Evolutionary conservation across 2,797 vertebrate species (phyloP).

Genomic region (Hipposideros larvatus): DNA sequence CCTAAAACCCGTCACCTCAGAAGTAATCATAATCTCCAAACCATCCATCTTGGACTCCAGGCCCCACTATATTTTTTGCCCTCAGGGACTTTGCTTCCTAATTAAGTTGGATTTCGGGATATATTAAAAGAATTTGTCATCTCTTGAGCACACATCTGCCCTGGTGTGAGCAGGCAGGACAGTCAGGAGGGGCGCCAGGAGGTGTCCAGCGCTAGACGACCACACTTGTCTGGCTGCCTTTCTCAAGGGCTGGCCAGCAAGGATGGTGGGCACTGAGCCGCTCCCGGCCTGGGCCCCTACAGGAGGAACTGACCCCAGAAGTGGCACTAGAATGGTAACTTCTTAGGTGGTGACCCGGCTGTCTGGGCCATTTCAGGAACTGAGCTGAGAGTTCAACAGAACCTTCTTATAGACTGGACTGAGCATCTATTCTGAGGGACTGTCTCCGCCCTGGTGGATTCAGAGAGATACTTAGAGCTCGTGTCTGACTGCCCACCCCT

Average conservation of each 20-base stretch:
- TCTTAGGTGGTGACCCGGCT: background rate
- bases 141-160: background rate
- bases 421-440: background rate
- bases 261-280: background rate
- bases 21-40: background rate
- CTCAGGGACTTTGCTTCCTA: conserved; percentile 29
- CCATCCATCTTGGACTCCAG: conserved; percentile 5
- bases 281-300: background rate
- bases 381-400: background rate
- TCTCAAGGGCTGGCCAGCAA: background rate
- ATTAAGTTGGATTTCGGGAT: conserved; percentile 57
- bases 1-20: background rate
- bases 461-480: background rate
- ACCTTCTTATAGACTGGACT: accelerated
- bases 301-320: background rate
- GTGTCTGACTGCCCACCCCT: accelerated
- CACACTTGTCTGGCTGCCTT: background rate
- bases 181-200: background rate
- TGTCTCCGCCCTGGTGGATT: background rate
- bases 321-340: background rate
- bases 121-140: conserved; percentile 71
- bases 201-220: background rate
- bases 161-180: background rate
- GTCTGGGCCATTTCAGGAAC: background rate
- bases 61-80: background rate